Base-by-base conservation (phyloP, 64 coral and sea anemone genomes). In the Actinia equina region DNA sequence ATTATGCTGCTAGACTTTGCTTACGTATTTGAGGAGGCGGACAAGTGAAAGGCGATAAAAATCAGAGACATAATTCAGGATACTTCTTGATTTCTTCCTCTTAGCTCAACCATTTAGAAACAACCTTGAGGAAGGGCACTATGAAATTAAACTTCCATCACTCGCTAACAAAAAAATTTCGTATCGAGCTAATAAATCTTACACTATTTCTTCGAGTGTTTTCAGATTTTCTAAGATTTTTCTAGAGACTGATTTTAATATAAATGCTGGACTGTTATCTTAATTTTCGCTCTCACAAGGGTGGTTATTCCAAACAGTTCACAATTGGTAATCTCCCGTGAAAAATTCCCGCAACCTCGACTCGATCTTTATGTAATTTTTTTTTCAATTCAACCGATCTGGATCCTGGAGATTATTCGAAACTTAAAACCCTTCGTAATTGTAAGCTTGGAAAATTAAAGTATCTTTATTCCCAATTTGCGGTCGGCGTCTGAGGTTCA, bases 21-120 rank as follows among this genome's bases (percentile, higher is more conserved):
- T 74, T 74, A 74, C 69, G 69, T 74, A 74, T 37, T 74, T 74
- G 69, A 74, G 69, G 69, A 74, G 69, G 69, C 26, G 69, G 69
- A 74, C 69, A 74, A 74, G 69, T 74, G 69, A 74, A 74, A 74
- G 27, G 69, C 27, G 69, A 74, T 74, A 74, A 74, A 74, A 37
- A 74, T 74, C 69, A 74, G 69, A 2, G 10, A 74, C 12, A 74
- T 74, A 74, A 74, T 74, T 74, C 25, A 74, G 22, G 69, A 74
- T 74, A 7, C 41, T 74, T 74, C 69, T 37, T 74, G 69, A 74
- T 74, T 74, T 74, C 9, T 56, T 56, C 62, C 62, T 65, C 62
- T 65, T 65, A 65, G 62, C 62, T 65, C 27, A 30, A 26, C 69
- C 69, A 74, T 71, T 74, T 74, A 74, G 69, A 23, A 74, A 74